Evolutionary conservation across 2,113 vertebrate genomes (phyloP).

Genomic region (Odocoileus virginianus): DNA sequence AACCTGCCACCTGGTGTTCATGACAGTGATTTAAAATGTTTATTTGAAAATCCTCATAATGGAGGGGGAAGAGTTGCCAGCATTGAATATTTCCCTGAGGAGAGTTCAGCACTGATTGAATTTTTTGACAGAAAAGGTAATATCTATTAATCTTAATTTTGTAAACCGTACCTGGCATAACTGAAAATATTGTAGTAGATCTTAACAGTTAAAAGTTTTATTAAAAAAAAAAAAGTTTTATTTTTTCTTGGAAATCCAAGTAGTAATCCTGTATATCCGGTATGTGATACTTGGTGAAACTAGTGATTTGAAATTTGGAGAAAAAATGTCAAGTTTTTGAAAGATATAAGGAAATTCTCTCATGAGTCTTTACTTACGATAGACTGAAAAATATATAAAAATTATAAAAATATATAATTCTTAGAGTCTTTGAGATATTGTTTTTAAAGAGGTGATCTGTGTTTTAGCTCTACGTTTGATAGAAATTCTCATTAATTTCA

Average conservation of each 20-base stretch:
- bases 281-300: neutral
- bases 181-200: neutral
- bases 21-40: slow-evolving; percentile 76
- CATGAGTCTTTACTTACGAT: neutral
- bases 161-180: neutral
- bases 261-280: neutral
- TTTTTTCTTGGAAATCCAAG: neutral
- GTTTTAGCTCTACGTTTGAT: neutral
- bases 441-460: neutral
- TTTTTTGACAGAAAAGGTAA: slow-evolving; percentile 86
- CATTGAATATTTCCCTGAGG: slow-evolving; percentile 71
- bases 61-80: slow-evolving; percentile 76
- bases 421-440: neutral
- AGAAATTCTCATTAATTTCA: neutral
- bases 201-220: neutral
- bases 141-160: neutral
- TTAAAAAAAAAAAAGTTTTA: neutral
- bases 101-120: slow-evolving; percentile 85
- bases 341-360: neutral
- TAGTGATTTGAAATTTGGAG: neutral
- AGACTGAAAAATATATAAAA: neutral
- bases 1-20: slow-evolving; percentile 73
- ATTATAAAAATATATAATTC: neutral
- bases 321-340: neutral
- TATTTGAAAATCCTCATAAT: slow-evolving; percentile 85